Evolutionary conservation across 2,113 vertebrate species (phyloP).

Genomic region (Thermophis baileyi): DNA sequence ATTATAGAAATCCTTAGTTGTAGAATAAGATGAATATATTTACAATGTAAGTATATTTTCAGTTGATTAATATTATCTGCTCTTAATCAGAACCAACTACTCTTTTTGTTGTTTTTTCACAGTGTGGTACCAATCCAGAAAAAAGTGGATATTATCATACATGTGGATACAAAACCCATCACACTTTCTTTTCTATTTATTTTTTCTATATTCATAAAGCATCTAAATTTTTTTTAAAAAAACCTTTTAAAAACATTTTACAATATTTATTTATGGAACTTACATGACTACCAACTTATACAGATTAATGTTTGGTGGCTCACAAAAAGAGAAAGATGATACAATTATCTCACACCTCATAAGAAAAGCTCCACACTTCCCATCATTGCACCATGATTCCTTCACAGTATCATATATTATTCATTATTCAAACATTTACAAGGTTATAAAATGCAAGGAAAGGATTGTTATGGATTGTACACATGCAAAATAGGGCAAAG

Average conservation of each 20-base stretch:
- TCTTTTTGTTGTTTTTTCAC: neutral
- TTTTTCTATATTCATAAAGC: constrained; percentile 27
- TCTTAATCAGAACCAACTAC: neutral
- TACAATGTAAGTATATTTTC: neutral
- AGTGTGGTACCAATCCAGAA: neutral
- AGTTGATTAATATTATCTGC: neutral
- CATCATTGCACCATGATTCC: neutral
- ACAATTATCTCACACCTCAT: neutral
- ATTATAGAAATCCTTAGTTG: neutral
- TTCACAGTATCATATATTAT: neutral
- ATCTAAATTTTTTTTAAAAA: neutral
- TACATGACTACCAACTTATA: neutral
- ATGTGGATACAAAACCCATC: constrained; percentile 12
- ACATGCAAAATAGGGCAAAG: fast-evolving
- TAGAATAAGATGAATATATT: neutral
- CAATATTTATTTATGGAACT: neutral
- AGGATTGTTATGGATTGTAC: neutral
- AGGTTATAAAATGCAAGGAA: neutral
- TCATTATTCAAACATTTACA: neutral
- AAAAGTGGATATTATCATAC: neutral
- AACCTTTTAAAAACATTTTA: neutral
- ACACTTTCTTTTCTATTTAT: constrained; percentile 25
- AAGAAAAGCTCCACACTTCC: neutral
- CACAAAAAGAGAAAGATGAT: neutral
- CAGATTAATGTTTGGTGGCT: neutral